These are phyloP conservation scores for Octomys mimax DNA, from an alignment of 2,797 vertebrate genomes.

Conservation along the genomic window DNA sequence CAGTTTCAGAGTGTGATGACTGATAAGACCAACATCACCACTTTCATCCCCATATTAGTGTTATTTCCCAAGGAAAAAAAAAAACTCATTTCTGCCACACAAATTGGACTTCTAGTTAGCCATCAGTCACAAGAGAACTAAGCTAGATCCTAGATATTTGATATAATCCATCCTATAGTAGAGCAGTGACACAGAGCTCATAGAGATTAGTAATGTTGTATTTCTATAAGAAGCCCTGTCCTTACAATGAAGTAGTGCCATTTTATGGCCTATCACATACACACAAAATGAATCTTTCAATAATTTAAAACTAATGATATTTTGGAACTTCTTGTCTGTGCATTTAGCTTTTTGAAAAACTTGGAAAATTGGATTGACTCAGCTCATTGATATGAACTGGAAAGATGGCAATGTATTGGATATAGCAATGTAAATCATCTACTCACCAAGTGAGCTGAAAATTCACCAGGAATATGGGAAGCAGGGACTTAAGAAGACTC, in stretches of 20 bases:
- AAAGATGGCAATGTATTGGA: constrained; percentile 45
- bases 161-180: background rate
- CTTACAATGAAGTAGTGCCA: background rate
- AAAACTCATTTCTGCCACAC: background rate
- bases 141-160: background rate
- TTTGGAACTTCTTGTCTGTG: constrained; percentile 17
- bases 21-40: background rate
- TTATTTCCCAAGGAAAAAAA: background rate
- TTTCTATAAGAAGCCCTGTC: background rate
- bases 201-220: background rate
- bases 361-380: background rate
- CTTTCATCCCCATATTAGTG: constrained; percentile 2
- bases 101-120: background rate
- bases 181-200: background rate
- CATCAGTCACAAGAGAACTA: background rate
- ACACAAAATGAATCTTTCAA: background rate
- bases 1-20: background rate
- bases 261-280: background rate
- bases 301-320: constrained; percentile 47
- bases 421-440: background rate
- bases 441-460: constrained; percentile 1
- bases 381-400: background rate
- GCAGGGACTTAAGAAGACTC: background rate
- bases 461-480: background rate
- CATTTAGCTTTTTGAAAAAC: constrained; percentile 25